Evolutionary conservation across 2,888 invertebrate species (phyloP).

Genomic region (Clivina fossor): DNA sequence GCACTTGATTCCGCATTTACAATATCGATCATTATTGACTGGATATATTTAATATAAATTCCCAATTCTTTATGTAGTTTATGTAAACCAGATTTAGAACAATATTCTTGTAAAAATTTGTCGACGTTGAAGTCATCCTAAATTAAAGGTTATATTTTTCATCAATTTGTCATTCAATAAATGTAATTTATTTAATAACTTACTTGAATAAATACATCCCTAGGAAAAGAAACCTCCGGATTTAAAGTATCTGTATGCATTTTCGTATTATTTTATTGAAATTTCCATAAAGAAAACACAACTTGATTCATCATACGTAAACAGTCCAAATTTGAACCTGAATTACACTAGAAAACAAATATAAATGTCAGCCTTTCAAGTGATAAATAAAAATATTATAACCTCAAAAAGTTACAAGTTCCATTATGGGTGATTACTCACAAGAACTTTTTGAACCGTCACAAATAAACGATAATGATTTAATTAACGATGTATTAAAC

Average conservation of each 20-base stretch:
- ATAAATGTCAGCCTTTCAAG: too few relatives aligned
- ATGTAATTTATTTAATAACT: neutral
- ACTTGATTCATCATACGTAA: too few relatives aligned
- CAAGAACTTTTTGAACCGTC: constrained; percentile 1
- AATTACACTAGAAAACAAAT: too few relatives aligned
- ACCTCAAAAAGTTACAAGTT: too few relatives aligned
- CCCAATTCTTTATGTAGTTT: constrained; percentile 31
- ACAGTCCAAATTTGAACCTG: too few relatives aligned
- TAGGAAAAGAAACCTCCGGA: constrained; percentile 24
- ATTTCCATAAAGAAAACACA: too few relatives aligned
- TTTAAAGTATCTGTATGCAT: constrained; percentile 18
- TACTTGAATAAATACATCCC: constrained; percentile 23
- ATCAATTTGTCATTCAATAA: constrained; percentile 5
- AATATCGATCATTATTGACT: constrained; percentile 27
- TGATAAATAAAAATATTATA: too few relatives aligned
- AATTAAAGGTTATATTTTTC: neutral
- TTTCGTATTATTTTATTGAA: too few relatives aligned
- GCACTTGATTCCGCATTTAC: constrained; percentile 29
- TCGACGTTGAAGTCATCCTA: constrained; percentile 29
- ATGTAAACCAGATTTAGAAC: constrained; percentile 28
- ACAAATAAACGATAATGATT: constrained; percentile 12
- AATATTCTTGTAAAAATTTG: constrained; percentile 25
- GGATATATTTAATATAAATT: constrained; percentile 29
- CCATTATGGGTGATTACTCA: too few relatives aligned
- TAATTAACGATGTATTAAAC: constrained; percentile 10